Evolutionary conservation across 2,113 vertebrate genomes (phyloP), one percentile per base, ranked within the genome.

Genomic region (Aegithalos caudatus): DNA sequence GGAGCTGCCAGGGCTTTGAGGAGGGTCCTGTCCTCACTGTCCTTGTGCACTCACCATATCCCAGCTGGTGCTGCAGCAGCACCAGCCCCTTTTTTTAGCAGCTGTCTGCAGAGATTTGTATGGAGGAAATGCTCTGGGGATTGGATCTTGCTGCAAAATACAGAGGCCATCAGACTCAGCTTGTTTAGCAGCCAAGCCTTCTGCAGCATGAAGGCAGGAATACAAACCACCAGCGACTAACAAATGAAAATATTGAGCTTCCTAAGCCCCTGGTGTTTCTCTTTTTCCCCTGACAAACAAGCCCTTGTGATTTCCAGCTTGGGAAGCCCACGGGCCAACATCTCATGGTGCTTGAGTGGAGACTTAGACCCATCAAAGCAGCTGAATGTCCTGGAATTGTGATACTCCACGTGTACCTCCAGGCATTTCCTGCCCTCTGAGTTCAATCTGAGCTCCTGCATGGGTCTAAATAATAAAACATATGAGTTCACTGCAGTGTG

Each of bases 401-500:
- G 69, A 58, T 60, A 21, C 29, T 89, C 69, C 57, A 31, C 0
- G 1, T 60, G 66, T 37, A 23, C 66, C 74, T 90, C 1, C 8
- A 92, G 74, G 88, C 78, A 45, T 88, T 91, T 93, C 92, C 81
- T 90, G 78, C 12, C 50, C 74, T 80, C 70, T 0, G 29, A 65
- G 53, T 79, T 91, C 90, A 88, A 45, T 12, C 69, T 67, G 44
- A 58, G 62, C 79, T 81, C 54, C 74, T 22, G 50, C 48, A 7
- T 6, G 7, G 53, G 2, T 66, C 67, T 94, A 35, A 96, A 65
- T 88, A 70, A 73, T 83, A 81, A 86, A 88, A 61, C 85, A 88
- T 9, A 73, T 0, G 35, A 77, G 50, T 77, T 93, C 42, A 12
- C 50, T 42, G 47, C 0, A 1, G 25, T 15, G 25, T 11, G 5